Conservation (phyloP, 92 coral and sea anemone genomes). For the Parazoanthus darwini region DNA sequence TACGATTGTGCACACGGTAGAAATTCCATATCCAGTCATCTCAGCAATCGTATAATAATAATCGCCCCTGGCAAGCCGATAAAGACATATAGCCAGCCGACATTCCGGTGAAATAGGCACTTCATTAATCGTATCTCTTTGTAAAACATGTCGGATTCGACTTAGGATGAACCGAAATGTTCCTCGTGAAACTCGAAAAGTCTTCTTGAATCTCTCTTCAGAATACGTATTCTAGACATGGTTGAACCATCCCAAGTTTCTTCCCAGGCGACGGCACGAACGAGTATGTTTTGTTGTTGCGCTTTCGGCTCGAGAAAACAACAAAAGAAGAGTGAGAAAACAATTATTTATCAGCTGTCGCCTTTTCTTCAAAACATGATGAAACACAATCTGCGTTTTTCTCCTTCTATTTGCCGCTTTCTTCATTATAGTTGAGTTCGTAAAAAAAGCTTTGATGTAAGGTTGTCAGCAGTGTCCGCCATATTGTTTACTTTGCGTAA, state of each 20-base stretch:
- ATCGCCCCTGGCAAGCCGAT: constrained; percentile 50
- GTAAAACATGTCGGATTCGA: constrained; percentile 41
- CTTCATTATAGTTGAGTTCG: too few relatives aligned
- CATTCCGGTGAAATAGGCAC: constrained; percentile 44
- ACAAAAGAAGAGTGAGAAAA: too few relatives aligned
- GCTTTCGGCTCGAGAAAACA: too few relatives aligned
- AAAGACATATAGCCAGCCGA: constrained; percentile 46
- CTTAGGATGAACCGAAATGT: constrained; percentile 49
- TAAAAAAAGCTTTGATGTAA: too few relatives aligned
- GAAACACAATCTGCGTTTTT: too few relatives aligned
- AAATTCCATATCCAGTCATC: constrained; percentile 30
- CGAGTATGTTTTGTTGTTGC: too few relatives aligned
- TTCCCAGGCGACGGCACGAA: constrained; percentile 27
- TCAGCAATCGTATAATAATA: constrained; percentile 44
- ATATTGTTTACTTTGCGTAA: too few relatives aligned
- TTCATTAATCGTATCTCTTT: constrained; percentile 41
- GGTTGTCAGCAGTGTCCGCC: too few relatives aligned
- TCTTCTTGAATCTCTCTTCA: constrained; percentile 46
- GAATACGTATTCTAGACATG: constrained; percentile 46
- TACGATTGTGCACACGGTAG: constrained; percentile 56
- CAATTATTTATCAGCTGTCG: too few relatives aligned
- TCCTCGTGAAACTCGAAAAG: constrained; percentile 47
- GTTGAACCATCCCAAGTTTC: constrained; percentile 51
- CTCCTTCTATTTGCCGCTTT: too few relatives aligned
- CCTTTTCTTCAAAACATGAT: too few relatives aligned